Base-by-base conservation (phyloP, 2,113 vertebrate species). In the Nibea albiflora region DNA sequence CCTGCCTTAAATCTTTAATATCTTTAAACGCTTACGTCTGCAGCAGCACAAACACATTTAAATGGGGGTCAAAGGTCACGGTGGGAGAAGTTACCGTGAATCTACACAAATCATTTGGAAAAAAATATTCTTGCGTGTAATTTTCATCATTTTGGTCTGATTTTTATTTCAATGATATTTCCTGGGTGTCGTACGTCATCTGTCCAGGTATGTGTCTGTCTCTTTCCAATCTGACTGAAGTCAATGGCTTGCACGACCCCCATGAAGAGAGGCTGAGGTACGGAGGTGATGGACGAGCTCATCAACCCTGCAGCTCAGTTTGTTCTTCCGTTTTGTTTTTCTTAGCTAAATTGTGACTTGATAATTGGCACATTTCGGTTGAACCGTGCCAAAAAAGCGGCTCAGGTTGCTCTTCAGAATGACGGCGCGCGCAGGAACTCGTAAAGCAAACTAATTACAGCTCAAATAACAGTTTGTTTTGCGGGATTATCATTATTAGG, bases 261-360 rank as follows among this genome's bases (percentile, higher is more conserved):
- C 47, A 12, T 73, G 8, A 9, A 17, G 46, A 54, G 47, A 67
- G 44, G 31, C 0, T 46, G 62, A 64, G 22, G 12, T 54, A 1
- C 2, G 68, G n/a, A 17, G 64, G 57, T 73, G 81, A 84, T 76
- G 47, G 73, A 84, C 69, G 76, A 80, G 60, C 35, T 76, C 4
- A 58, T 83, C 58, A 66, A 4, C n/a, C 0, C 15, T 26, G 46
- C 47, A 22, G 35, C 68, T 62, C 39, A 3, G 77, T 24, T 65
- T 1, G 16, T 58, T 66, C 5, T 22, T 31, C 20, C 26, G 1
- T 44, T 53, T 28, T 70, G 15, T 19, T 44, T 9, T 39, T 39
- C 35, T 39, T 6, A 26, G 4, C 24, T 14, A 50, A n/a, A 42
- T 3, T 15, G 28, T 20, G 52, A 75, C 35, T 46, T 31, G 0